Evolutionary conservation across 64 coral and sea anemone genomes (phyloP), one percentile per base, ranked within the genome.

Genomic region (Montipora sp.): DNA sequence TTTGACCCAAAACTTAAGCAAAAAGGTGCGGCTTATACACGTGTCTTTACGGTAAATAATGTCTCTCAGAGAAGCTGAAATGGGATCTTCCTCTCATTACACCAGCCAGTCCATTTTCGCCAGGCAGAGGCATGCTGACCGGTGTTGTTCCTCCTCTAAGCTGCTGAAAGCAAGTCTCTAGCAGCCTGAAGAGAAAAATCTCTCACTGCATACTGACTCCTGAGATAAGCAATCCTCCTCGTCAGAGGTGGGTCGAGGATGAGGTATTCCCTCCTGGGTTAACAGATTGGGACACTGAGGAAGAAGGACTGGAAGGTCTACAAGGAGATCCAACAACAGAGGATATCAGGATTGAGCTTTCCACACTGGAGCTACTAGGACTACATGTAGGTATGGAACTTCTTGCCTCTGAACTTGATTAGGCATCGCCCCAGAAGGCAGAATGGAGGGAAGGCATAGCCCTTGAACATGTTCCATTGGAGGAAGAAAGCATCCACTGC

Each of bases 371-470:
- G 75, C 48, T 71, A 90, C 59, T 10, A 83, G 67, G 8, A 88
- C 66, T 27, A n/a, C n/a, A n/a, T n/a, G n/a, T n/a, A 94, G 36
- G 3, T 13, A 7, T 47, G 74, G 63, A 14, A 75, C 22, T 57
- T 83, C 0, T 5, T 94, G 63, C 0, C 1, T 3, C 47, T 82
- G 0, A 18, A 81, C 83, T 13, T 94, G 70, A 16, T 60, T 5
- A 94, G 68, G 4, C 36, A 44, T 15, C 16, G 5, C 0, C 63
- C 15, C 49, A 89, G n/a, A 8, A 94, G 59, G 15, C 45, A 80
- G 67, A 89, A 94, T 21, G 92, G 92, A 4, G 92, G 59, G 77
- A 87, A 92, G 11, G 90, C 82, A 8, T 89, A 89, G 49, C 87
- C 87, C 13, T 67, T 67, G 6, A 89, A 0, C 7, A 2, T 11